A percentile compares a stretch with the other conserved stretches of the same genome.
Conservation (phyloP, 2,113 vertebrate genomes). For the human region DNA sequence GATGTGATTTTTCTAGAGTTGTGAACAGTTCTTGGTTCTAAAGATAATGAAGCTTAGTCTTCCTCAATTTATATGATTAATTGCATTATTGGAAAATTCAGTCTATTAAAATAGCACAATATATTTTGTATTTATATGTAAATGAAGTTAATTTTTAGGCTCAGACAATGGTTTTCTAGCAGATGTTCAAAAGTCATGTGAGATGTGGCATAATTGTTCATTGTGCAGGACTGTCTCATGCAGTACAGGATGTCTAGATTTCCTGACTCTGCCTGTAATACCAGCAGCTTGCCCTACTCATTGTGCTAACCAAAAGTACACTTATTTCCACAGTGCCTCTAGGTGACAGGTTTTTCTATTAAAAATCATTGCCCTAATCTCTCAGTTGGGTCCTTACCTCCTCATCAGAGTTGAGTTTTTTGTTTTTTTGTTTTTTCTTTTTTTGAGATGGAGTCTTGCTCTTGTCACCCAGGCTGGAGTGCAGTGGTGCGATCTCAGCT, state of each 20-base stretch:
- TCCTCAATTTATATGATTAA: not conserved
- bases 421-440: not conserved
- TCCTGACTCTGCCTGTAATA: slow-evolving; percentile 17
- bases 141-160: slow-evolving; percentile 28
- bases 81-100: not conserved
- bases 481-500: no score
- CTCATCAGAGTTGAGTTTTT: slow-evolving; percentile 22
- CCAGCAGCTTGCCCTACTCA: not conserved
- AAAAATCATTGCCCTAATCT: not conserved
- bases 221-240: not conserved
- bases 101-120: not conserved
- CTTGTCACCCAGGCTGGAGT: no score
- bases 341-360: not conserved
- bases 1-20: slow-evolving; percentile 9
- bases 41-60: not conserved
- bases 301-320: not conserved
- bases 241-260: slow-evolving; percentile 32
- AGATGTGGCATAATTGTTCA: not conserved
- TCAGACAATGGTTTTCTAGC: slow-evolving; percentile 29
- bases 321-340: not conserved
- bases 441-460: no score
- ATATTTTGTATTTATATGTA: slow-evolving; percentile 16
- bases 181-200: not conserved
- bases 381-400: not conserved
- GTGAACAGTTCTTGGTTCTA: not conserved